Evolutionary conservation across 2,113 vertebrate species (phyloP), one percentile per base, ranked within the genome.

Genomic region (Sinosuthora webbiana): DNA sequence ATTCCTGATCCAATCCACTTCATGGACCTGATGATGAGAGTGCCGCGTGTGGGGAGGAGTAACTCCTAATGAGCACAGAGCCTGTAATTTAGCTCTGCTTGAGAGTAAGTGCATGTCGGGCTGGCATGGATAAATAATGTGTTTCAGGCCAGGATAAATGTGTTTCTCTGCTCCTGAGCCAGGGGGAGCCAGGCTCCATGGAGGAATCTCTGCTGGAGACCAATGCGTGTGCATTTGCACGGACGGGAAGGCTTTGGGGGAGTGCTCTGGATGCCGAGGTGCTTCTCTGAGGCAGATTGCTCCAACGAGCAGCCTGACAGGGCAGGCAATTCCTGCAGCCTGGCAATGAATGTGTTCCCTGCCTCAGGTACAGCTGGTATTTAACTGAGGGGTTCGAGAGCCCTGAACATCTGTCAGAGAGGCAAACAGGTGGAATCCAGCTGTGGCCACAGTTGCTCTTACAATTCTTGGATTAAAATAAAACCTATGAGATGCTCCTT

Each of bases 401-500:
- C 82, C 70, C 70, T 68, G 86, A 95, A 75, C 94, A 95, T 92
- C 94, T 94, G 95, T 47, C 76, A 84, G 52, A 39, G 52, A 47
- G 41, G 60, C 2, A 18, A 95, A 71, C 91, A 93, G 93, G 80
- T 92, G 86, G 86, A 89, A 90, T 78, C 89, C 96, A 92, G 83
- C 94, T 95, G 93, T n/a, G 83, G n/a, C 68, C 73, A 52, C 19
- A 15, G 44, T 78, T 89, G 91, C 41, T 90, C 22, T 77, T 52
- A 22, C 47, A 78, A 1, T 77, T 75, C 60, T 45, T 31, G 73
- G 39, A 25, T 94, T 74, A 31, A 49, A 25, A 28, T 39, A 64
- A 94, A 86, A 83, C 64, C 93, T 81, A 1, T 0, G n/a, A 74
- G 69, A 27, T 22, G 21, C 45, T 95, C 41, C 37, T 69, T 31